These are phyloP conservation scores for Phrynocephalus versicolor DNA, from an alignment of 2,113 vertebrate species.

Conservation along the genomic window DNA sequence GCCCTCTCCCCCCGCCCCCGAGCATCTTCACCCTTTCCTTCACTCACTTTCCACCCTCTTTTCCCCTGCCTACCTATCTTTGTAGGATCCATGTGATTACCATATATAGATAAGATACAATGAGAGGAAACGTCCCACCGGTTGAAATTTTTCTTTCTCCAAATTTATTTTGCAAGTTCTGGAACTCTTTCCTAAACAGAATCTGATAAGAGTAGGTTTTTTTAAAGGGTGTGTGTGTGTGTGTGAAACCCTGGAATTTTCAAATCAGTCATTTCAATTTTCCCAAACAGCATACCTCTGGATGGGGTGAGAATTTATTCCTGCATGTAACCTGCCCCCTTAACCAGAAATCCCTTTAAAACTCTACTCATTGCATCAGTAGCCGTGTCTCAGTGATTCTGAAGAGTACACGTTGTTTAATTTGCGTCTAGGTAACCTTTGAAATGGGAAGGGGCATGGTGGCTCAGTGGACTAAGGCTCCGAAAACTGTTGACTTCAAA, in stretches of 20 bases:
- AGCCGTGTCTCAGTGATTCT: not conserved
- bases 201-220: not conserved
- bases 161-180: not conserved
- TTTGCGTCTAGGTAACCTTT: constrained; percentile 7
- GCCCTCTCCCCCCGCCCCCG: too few relatives aligned
- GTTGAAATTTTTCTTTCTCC: too few relatives aligned
- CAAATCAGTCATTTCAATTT: not conserved
- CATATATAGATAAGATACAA: too few relatives aligned
- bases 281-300: not conserved
- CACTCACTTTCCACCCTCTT: too few relatives aligned
- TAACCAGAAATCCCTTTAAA: not conserved
- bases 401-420: constrained; percentile 1
- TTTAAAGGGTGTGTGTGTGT: not conserved
- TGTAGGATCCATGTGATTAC: too few relatives aligned
- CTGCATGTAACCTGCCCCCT: not conserved
- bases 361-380: not conserved
- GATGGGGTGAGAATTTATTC: not conserved
- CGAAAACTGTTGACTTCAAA: too few relatives aligned
- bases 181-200: too few relatives aligned
- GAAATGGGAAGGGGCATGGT: too few relatives aligned
- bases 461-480: too few relatives aligned
- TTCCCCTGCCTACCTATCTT: too few relatives aligned
- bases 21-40: too few relatives aligned
- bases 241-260: not conserved
- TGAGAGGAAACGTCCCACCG: too few relatives aligned